Conservation (phyloP, 2,797 vertebrate species). For the Smutsia gigantea region DNA sequence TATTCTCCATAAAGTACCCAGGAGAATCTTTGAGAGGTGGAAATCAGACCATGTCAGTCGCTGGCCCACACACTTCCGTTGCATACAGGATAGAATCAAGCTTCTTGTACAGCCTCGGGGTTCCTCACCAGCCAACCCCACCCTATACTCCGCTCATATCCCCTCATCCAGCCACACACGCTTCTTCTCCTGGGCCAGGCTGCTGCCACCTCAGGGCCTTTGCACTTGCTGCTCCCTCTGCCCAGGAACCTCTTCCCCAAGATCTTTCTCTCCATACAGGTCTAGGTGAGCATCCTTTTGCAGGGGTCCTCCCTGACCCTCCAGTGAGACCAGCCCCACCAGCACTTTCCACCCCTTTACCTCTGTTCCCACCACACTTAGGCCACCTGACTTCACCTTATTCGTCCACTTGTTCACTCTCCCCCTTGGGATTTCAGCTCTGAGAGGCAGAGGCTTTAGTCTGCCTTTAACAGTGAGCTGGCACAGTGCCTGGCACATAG, state of each 20-base stretch:
- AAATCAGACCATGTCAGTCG: neutral
- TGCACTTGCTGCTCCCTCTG: neutral
- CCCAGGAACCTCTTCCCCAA: neutral
- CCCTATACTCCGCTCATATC: neutral
- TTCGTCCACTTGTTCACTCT: neutral
- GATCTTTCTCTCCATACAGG: neutral
- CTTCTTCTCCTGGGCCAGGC: neutral
- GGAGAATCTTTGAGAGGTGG: neutral
- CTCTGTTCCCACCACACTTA: neutral
- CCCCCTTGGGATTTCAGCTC: neutral
- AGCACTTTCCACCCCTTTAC: neutral
- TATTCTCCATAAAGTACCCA: neutral
- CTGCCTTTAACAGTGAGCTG: neutral
- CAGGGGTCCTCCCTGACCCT: neutral
- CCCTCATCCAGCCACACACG: rapidly evolving
- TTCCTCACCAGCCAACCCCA: neutral
- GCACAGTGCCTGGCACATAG: neutral
- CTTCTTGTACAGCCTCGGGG: neutral
- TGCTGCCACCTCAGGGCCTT: neutral
- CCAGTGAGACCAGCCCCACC: neutral
- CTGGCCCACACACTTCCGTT: neutral
- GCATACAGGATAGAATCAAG: neutral
- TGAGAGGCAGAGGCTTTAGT: neutral
- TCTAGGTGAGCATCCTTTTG: neutral
- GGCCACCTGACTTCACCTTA: neutral